These are phyloP conservation scores for Astyanax mexicanus DNA, from an alignment of 2,797 vertebrate genomes.

Conservation along the genomic window DNA sequence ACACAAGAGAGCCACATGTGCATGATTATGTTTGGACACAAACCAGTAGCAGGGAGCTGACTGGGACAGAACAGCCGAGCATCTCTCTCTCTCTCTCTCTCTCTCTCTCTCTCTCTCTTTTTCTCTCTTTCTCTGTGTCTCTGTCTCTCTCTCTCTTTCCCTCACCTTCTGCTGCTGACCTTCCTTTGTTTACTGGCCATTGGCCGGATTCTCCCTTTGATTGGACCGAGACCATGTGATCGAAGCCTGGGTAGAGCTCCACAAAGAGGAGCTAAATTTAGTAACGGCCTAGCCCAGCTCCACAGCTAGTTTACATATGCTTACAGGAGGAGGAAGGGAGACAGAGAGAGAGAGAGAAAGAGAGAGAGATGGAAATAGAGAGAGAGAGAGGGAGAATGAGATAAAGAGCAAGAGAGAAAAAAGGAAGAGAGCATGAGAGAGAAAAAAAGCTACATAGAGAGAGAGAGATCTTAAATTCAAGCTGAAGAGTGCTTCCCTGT, in stretches of 20 bases:
- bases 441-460: slow-evolving; percentile 36
- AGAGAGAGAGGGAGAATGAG: slow-evolving; percentile 17
- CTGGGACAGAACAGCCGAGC: background rate
- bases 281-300: slow-evolving; percentile 76
- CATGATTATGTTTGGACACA: background rate
- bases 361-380: slow-evolving; percentile 56
- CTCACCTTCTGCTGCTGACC: slow-evolving; percentile 67
- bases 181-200: slow-evolving; percentile 77
- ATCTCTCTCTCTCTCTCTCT: slow-evolving; percentile 24
- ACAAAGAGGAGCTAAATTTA: slow-evolving; percentile 81
- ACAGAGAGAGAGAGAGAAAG: slow-evolving; percentile 27
- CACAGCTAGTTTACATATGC: slow-evolving; percentile 79
- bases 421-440: slow-evolving; percentile 46
- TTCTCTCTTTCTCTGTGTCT: too few species aligned
- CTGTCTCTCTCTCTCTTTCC: background rate
- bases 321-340: slow-evolving; percentile 70
- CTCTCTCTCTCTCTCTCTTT: slow-evolving; percentile 12
- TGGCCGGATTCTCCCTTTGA: slow-evolving; percentile 79
- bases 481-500: slow-evolving; percentile 16
- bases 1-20: background rate
- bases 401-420: slow-evolving; percentile 8
- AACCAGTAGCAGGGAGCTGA: background rate
- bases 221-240: slow-evolving; percentile 75
- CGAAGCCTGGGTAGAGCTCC: slow-evolving; percentile 72
- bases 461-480: slow-evolving; percentile 34